A percentile compares a stretch with the other conserved stretches of the same genome.
Evolutionary conservation across 2,113 vertebrate species (phyloP).

Genomic region (Salvelinus namaycush): DNA sequence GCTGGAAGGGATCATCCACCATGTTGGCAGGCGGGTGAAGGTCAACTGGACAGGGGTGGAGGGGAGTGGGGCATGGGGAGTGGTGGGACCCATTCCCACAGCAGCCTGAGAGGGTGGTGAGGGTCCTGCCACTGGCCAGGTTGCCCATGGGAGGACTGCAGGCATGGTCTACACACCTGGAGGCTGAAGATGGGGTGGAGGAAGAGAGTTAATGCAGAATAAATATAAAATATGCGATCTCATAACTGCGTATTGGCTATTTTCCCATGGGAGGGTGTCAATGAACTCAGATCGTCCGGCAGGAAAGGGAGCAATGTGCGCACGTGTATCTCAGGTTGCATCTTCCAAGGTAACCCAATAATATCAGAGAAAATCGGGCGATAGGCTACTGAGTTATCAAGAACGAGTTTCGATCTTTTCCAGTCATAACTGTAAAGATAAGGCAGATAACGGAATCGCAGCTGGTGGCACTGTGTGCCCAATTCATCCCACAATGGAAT

Average conservation of each 20-base stretch:
- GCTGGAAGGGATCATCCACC: constrained; percentile 81
- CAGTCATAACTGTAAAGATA: not conserved
- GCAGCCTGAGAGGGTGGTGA: constrained; percentile 75
- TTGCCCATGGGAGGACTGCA: constrained; percentile 87
- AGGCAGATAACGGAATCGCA: not conserved
- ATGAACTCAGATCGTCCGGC: not conserved
- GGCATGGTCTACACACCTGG: constrained; percentile 77
- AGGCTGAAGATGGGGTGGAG: constrained; percentile 54
- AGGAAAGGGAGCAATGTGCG: not conserved
- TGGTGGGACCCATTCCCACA: constrained; percentile 73
- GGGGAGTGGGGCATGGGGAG: constrained; percentile 38
- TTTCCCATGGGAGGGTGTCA: constrained; percentile 5
- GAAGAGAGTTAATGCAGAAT: constrained; percentile 1
- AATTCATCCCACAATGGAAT: not conserved
- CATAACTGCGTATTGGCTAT: too few species aligned
- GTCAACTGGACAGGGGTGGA: constrained; percentile 63
- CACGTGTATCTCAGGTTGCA: constrained; percentile 39
- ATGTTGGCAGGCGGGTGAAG: constrained; percentile 79
- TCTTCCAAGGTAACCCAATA: constrained; percentile 14
- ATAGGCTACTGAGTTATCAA: constrained; percentile 5
- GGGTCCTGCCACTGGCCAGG: constrained; percentile 80
- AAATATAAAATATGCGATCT: too few species aligned
- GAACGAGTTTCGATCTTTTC: not conserved
- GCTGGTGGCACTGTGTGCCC: not conserved
- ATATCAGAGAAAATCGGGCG: not conserved